phyloP scores from a whole-genome alignment of 2,888 invertebrate species.

The Drosophila borborema region DNA sequence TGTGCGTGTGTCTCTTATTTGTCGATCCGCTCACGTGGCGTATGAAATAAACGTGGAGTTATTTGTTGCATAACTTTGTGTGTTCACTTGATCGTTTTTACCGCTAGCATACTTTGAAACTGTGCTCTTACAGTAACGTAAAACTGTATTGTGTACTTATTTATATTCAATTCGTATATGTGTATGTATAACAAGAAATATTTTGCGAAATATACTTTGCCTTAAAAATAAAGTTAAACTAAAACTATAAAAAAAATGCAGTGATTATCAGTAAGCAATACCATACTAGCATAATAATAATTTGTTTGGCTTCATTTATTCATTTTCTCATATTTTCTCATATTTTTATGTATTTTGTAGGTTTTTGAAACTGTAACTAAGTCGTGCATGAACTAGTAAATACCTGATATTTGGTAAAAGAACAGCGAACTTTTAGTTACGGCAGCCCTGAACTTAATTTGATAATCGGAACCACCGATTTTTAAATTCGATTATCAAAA shows the following conservation, averaged over 20 bases:
- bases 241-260: background rate
- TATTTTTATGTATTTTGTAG: background rate
- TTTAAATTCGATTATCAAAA: constrained; percentile 17
- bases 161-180: too few relatives aligned
- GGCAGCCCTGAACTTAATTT: background rate
- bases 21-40: constrained; percentile 42
- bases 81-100: background rate
- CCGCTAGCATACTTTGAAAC: constrained; percentile 7
- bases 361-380: background rate
- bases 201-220: too few relatives aligned
- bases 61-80: background rate
- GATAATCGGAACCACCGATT: constrained; percentile 15
- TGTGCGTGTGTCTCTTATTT: background rate
- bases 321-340: background rate
- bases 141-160: background rate
- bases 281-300: background rate
- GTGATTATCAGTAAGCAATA: background rate
- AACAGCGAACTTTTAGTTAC: background rate
- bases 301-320: background rate
- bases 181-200: too few relatives aligned
- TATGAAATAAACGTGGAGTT: constrained; percentile 19
- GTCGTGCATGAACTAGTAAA: background rate
- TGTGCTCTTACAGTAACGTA: background rate
- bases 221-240: too few relatives aligned
- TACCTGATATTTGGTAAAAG: background rate